A percentile compares a stretch with the other conserved stretches of the same genome.
Conservation (phyloP, 2,888 invertebrate species). For the Bibio marci region DNA sequence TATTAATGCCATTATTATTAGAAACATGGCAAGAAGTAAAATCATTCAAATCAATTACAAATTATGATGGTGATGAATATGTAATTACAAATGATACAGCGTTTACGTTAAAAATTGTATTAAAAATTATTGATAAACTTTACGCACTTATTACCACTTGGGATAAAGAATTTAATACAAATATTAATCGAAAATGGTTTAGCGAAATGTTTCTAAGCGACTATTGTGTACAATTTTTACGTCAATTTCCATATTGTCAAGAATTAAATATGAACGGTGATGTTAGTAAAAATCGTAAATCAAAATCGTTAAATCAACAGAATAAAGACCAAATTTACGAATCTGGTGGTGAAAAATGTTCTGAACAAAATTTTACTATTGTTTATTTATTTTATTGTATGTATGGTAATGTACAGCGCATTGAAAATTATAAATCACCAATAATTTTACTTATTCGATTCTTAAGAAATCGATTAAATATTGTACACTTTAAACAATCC, state of each 20-base stretch:
- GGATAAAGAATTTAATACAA: conserved; percentile 17
- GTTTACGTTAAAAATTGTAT: conserved; percentile 40
- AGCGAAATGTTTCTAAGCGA: conserved; percentile 33
- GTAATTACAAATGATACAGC: conserved; percentile 44
- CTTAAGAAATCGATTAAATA: neutral
- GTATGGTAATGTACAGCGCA: conserved; percentile 29
- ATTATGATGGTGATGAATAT: conserved; percentile 27
- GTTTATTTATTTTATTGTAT: conserved; percentile 34
- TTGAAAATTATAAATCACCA: conserved; percentile 19
- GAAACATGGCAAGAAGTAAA: conserved; percentile 74
- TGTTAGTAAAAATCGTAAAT: conserved; percentile 17
- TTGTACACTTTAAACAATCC: neutral
- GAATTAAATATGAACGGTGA: conserved; percentile 12
- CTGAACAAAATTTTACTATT: conserved; percentile 35
- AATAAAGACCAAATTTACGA: conserved; percentile 24
- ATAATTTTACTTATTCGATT: too few relatives aligned
- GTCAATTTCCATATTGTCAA: conserved; percentile 39
- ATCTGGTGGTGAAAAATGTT: conserved; percentile 28
- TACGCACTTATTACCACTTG: conserved; percentile 32
- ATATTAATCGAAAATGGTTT: conserved; percentile 34
- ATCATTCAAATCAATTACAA: conserved; percentile 30
- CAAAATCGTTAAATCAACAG: conserved; percentile 29
- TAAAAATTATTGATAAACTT: conserved; percentile 44
- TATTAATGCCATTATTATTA: conserved; percentile 57
- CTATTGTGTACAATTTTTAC: conserved; percentile 38